These are phyloP conservation scores for Unio delphinus DNA, from an alignment of 2,888 invertebrate species.

Conservation along the genomic window DNA sequence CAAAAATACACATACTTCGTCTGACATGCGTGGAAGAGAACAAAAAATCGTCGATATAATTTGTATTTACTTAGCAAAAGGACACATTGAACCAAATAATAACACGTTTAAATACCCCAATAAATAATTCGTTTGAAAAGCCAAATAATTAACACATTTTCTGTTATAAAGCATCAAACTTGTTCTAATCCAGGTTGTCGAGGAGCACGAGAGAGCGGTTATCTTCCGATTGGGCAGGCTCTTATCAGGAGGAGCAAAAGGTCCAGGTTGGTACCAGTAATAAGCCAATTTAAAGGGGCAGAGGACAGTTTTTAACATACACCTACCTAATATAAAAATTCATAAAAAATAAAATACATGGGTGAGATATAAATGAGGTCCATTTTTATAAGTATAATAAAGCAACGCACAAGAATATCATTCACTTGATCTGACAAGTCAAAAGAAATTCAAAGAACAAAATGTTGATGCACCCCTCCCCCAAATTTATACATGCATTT, in stretches of 20 bases:
- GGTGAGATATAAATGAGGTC: too few species aligned
- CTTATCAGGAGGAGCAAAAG: conserved; percentile 54
- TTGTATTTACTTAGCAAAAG: too few species aligned
- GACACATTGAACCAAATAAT: too few species aligned
- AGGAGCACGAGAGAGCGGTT: conserved; percentile 60
- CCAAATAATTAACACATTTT: neutral
- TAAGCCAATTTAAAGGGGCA: neutral
- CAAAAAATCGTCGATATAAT: too few species aligned
- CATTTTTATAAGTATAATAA: conserved; percentile 10
- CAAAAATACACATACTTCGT: too few species aligned
- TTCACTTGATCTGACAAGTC: neutral
- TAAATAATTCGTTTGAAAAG: too few species aligned
- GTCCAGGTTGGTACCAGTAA: conserved; percentile 40
- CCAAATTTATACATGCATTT: too few species aligned
- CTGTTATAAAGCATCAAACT: neutral
- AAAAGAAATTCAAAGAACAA: neutral
- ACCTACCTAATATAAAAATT: neutral
- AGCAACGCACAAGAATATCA: neutral
- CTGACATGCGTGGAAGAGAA: too few species aligned
- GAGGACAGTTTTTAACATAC: neutral
- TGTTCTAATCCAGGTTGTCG: conserved; percentile 44
- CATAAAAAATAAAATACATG: neutral
- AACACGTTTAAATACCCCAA: too few species aligned
- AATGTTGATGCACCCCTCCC: neutral
- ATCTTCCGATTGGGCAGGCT: conserved; percentile 56